Percentiles rank a stretch among this genome's conserved stretches.
Evolutionary conservation across 1,140 invertebrate genomes (phyloP).

Genomic region (Papilio aristodemus): DNA sequence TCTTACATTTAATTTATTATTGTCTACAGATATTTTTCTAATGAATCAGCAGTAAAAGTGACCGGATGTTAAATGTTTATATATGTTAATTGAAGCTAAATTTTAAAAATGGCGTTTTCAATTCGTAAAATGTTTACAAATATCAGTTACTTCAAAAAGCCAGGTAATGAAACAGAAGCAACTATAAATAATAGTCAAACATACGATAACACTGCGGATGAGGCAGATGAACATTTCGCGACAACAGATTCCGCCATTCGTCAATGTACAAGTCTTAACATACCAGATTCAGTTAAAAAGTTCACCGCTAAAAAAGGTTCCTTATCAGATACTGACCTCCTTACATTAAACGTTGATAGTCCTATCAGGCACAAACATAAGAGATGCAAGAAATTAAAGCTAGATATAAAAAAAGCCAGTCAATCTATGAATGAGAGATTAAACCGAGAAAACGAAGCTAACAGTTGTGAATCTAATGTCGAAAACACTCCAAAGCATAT

Average conservation of each 20-base stretch:
- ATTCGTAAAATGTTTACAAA: conserved; percentile 69
- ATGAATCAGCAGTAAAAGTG: not conserved
- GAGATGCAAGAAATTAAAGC: conserved; percentile 58
- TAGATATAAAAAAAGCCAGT: conserved; percentile 69
- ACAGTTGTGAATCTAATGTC: conserved; percentile 43
- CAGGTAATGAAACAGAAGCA: conserved; percentile 40
- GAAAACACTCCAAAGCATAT: conserved; percentile 73
- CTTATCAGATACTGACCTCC: conserved; percentile 65
- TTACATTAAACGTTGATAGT: conserved; percentile 40
- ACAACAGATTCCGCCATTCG: conserved; percentile 62
- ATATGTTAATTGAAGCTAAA: not conserved
- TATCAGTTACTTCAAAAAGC: conserved; percentile 69
- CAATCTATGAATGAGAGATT: conserved; percentile 48
- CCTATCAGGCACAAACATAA: conserved; percentile 43
- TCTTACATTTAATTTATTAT: conserved; percentile 3
- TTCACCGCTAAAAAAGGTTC: conserved; percentile 59
- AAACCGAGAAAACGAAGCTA: conserved; percentile 36
- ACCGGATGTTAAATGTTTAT: not conserved
- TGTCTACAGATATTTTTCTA: conserved; percentile 23
- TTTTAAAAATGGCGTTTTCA: conserved; percentile 67
- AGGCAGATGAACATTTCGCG: conserved; percentile 42
- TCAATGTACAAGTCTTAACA: conserved; percentile 51
- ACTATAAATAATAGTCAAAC: conserved; percentile 35
- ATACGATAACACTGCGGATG: conserved; percentile 31
- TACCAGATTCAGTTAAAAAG: conserved; percentile 58